Percentiles rank a stretch among this genome's conserved stretches.
These are phyloP conservation scores for Cheilosia scutellata DNA, from an alignment of 2,888 invertebrate species.

Conservation along the genomic window DNA sequence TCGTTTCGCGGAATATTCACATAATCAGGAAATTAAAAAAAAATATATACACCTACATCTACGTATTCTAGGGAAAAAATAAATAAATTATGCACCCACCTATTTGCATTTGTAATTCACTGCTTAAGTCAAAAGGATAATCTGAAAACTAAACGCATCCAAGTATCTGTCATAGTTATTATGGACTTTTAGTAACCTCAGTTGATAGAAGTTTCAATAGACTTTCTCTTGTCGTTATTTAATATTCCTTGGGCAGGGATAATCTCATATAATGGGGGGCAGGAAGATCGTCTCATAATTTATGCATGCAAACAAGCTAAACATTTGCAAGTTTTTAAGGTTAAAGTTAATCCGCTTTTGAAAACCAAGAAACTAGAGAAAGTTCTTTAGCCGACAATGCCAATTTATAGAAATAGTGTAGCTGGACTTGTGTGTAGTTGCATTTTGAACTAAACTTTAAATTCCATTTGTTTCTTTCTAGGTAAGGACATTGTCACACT, in stretches of 20 bases:
- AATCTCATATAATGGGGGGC: slow-evolving; percentile 55
- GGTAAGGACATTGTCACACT: slow-evolving; percentile 57
- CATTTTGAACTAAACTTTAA: neutral
- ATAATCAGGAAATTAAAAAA: slow-evolving; percentile 70
- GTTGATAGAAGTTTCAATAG: slow-evolving; percentile 27
- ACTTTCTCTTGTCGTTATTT: slow-evolving; percentile 42
- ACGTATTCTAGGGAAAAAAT: slow-evolving; percentile 5
- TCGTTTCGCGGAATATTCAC: neutral
- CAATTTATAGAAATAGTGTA: neutral
- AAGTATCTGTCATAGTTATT: slow-evolving; percentile 25
- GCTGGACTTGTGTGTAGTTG: slow-evolving; percentile 9
- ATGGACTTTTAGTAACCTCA: slow-evolving; percentile 27
- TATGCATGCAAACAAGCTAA: slow-evolving; percentile 67
- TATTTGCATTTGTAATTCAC: slow-evolving; percentile 68
- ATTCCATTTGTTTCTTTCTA: slow-evolving; percentile 32
- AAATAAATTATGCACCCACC: neutral
- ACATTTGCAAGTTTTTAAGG: slow-evolving; percentile 51
- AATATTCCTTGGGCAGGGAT: slow-evolving; percentile 53
- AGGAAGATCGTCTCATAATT: slow-evolving; percentile 57
- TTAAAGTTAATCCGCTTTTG: slow-evolving; percentile 61
- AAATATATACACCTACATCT: neutral
- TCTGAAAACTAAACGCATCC: slow-evolving; percentile 32
- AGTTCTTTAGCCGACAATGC: slow-evolving; percentile 24
- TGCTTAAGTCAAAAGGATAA: slow-evolving; percentile 28
- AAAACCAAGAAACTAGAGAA: slow-evolving; percentile 40